Evolutionary conservation across 53 echinoderm and acorn worm genomes (phyloP).

Genomic region (Holothuria leucospilota): DNA sequence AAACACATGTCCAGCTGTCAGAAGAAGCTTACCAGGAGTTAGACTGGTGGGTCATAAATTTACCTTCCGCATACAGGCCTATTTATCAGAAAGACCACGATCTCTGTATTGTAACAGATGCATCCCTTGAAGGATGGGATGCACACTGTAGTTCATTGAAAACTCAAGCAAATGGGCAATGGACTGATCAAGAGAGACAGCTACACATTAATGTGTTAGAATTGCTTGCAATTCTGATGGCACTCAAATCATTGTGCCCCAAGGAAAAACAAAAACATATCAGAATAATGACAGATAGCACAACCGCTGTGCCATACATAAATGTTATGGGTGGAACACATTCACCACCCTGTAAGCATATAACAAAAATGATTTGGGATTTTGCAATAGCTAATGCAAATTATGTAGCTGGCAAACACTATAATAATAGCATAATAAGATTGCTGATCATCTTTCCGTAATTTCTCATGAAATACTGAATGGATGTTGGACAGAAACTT

Average conservation of each 20-base stretch:
- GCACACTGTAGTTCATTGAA: neutral
- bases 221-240: too few species aligned
- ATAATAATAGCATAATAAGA: too few species aligned
- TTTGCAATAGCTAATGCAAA: neutral
- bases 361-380: too few species aligned
- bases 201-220: too few species aligned
- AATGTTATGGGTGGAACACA: too few species aligned
- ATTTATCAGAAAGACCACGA: neutral
- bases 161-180: conserved; percentile 6
- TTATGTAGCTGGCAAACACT: neutral
- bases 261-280: too few species aligned
- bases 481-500: neutral
- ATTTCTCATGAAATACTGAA: neutral
- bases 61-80: neutral
- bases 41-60: conserved; percentile 9
- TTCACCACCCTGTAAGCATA: too few species aligned
- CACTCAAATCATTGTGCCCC: too few species aligned
- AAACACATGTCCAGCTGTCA: neutral
- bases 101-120: conserved; percentile 11
- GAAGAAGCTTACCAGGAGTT: neutral
- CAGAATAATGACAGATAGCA: too few species aligned
- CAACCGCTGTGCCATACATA: too few species aligned
- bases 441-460: neutral
- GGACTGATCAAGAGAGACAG: too few species aligned
- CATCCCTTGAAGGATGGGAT: neutral